Base-by-base conservation (phyloP, 2,888 invertebrate species). In the Cyclophora punctaria region DNA sequence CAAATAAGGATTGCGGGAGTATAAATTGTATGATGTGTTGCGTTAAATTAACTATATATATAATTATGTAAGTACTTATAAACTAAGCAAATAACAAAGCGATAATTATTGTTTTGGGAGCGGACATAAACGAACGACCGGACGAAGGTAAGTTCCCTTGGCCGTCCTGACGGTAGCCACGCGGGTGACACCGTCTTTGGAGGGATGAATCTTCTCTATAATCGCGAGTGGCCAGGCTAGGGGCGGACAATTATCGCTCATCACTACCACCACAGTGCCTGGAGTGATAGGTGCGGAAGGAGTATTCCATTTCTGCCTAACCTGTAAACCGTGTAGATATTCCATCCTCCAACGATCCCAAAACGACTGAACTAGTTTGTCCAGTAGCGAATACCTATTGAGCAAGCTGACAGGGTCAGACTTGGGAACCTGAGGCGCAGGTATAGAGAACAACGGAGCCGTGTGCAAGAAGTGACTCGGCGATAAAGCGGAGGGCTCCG, bases 391-490 rank as follows among this genome's bases (percentile, higher is more conserved):
- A 5, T 54, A 35, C 3, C 58, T 41, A 0, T 45, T 5, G 7
- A 47, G 7, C 5, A 49, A 33, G 40, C 47, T n/a, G 3, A 45
- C 6, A 3, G 20, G 7, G 3, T 51, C 45, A 20, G 20, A 20
- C 1, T 46, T 43, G 1, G 37, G 5, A 0, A 58, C 5, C 1
- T 52, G 49, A 2, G 44, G 2, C 0, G 51, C 48, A 4, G 59
- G 59, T 3, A 58, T 47, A 33, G 35, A 54, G 3, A 33, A 33
- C 3, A 59, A 43, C 3, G 58, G 52, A 2, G 42, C 41, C 1
- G 43, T 41, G 3, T 40, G 49, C 3, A 62, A 42, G 49, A 62
- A 59, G 47, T 59, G 58, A 2, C 49, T 47, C 0, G 59, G 59
- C 3, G 59, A 58, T 3, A 60, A 6, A 2, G 35, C 7, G 3